Evolutionary conservation across 1,140 invertebrate genomes (phyloP).

Genomic region (Zaprionus kolodkinae): DNA sequence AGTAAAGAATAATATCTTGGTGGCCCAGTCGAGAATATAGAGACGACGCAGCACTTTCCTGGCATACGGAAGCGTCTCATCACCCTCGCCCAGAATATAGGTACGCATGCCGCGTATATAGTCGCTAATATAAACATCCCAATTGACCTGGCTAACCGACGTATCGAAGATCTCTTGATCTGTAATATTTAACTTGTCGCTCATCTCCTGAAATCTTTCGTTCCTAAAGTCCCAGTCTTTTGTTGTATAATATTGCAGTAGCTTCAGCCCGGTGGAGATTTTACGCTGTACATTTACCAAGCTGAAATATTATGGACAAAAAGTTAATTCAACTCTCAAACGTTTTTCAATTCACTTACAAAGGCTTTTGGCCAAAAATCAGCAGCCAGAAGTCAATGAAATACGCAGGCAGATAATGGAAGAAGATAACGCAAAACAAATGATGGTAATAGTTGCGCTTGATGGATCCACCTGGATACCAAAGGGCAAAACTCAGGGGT

Average conservation of each 20-base stretch:
- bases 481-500: slow-evolving; percentile 89
- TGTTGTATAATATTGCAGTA: slow-evolving; percentile 94
- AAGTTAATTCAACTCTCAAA: background rate
- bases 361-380: slow-evolving; percentile 90
- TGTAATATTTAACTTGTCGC: slow-evolving; percentile 86
- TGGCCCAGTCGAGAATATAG: slow-evolving; percentile 85
- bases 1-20: slow-evolving; percentile 78
- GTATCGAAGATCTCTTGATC: slow-evolving; percentile 87
- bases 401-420: slow-evolving; percentile 93
- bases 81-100: slow-evolving; percentile 91
- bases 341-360: slow-evolving; percentile 86
- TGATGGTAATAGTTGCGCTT: slow-evolving; percentile 89
- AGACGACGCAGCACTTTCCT: slow-evolving; percentile 86
- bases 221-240: slow-evolving; percentile 93
- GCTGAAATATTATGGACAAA: slow-evolving; percentile 77
- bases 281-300: slow-evolving; percentile 88
- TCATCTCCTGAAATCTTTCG: slow-evolving; percentile 88
- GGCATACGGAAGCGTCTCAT: slow-evolving; percentile 89
- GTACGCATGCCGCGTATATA: slow-evolving; percentile 90
- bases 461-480: slow-evolving; percentile 92
- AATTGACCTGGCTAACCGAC: slow-evolving; percentile 86
- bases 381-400: slow-evolving; percentile 89
- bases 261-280: slow-evolving; percentile 87
- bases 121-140: slow-evolving; percentile 88
- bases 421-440: slow-evolving; percentile 88